Base-by-base conservation (phyloP, 2,113 vertebrate genomes). In the Zapornia atra region DNA sequence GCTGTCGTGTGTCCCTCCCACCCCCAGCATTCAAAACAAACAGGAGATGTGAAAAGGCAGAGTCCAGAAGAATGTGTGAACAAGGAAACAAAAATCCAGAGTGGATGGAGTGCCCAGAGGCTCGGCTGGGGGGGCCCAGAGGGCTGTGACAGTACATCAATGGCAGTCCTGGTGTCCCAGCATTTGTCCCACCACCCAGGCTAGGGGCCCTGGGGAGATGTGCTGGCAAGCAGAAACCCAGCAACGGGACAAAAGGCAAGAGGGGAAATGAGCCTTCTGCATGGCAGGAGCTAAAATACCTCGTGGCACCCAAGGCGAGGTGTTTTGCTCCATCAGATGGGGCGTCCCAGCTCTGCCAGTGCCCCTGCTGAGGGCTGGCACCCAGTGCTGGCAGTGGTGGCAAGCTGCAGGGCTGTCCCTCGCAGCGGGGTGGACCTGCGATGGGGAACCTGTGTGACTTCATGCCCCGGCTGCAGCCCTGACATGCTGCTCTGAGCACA, bases 121-220 rank as follows among this genome's bases (percentile, higher is more conserved):
- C 66, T 85, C 0, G 0, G 28, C 11, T 0, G 0, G 48, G 46
- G 44, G 17, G 7, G 12, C 46, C 40, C 2, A 1, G 0, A 0
- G 63, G 59, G 26, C 82, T 59, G 44, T 0, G 5, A 11, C 64
- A 70, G 31, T 25, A 73, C 87, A 87, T 33, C 65, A 94, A 17
- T 16, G 66, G 13, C 42, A 57, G 77, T 54, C 21, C 36, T 16
- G 40, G 29, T 1, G 5, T 61, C 25, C 0, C 0, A 13, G 34
- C 20, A 12, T 65, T 53, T 89, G 81, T 34, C 83, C 71, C 73
- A 56, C 50, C 0, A 54, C 70, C 38, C 20, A 9, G 48, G 38
- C 57, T 33, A 4, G 1, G 63, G 38, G 68, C 46, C 34, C 56
- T 0, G 12, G 34, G 63, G 36, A 53, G 44, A 84, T 0, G 2